Percentiles rank a stretch among this genome's conserved stretches.
Evolutionary conservation across 2,113 vertebrate genomes (phyloP).

Genomic region (Sprattus sprattus): DNA sequence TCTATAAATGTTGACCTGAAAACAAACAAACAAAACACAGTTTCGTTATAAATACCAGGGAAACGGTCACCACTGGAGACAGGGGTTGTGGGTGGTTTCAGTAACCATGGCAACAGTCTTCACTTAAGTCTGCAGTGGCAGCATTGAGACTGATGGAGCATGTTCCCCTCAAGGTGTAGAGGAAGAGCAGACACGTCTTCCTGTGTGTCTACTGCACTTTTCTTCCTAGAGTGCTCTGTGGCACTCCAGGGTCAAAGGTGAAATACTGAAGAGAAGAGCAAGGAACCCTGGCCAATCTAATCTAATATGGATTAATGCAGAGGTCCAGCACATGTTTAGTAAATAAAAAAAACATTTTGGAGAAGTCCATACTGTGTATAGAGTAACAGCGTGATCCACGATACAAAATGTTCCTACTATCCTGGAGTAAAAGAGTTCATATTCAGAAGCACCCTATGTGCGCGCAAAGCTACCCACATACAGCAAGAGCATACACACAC

Average conservation of each 20-base stretch:
- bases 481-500: neutral
- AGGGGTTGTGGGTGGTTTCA: conserved; percentile 31
- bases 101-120: conserved; percentile 75
- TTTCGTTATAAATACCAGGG: conserved; percentile 30
- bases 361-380: neutral
- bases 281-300: neutral
- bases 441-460: neutral
- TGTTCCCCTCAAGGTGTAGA: neutral
- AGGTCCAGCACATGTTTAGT: neutral
- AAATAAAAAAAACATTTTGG: neutral
- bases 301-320: conserved; percentile 10
- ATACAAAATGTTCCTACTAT: neutral
- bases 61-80: conserved; percentile 26
- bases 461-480: neutral
- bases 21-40: conserved; percentile 19
- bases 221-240: neutral
- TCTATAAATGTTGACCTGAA: conserved; percentile 2
- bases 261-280: neutral
- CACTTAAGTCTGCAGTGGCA: conserved; percentile 76
- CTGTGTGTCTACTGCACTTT: neutral
- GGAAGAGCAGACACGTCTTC: neutral
- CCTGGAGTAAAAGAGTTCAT: neutral
- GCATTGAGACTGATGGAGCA: conserved; percentile 22
- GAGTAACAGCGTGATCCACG: neutral
- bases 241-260: neutral